phyloP scores from a whole-genome alignment of 2,113 vertebrate species.

The Odocoileus hemionus region DNA sequence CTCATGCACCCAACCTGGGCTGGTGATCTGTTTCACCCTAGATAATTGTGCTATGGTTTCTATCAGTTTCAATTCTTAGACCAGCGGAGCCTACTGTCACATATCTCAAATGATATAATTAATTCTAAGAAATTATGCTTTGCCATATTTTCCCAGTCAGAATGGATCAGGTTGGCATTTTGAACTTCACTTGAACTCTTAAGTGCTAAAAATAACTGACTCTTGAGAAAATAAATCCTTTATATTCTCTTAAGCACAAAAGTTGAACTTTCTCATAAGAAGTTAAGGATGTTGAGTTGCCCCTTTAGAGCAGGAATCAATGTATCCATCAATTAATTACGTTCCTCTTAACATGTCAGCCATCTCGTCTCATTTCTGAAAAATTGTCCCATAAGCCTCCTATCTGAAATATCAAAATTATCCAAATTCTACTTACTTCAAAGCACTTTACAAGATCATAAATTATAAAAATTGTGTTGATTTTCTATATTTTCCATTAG shows the following conservation, averaged over 20 bases:
- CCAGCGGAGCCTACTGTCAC: not conserved
- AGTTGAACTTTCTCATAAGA: conserved; percentile 58
- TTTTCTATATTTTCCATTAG: not conserved
- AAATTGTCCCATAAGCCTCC: not conserved
- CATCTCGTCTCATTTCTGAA: not conserved
- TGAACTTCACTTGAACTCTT: conserved; percentile 67
- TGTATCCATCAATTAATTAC: not conserved
- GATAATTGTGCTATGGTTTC: not conserved
- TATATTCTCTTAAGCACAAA: conserved; percentile 54
- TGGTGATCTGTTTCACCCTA: too few species aligned
- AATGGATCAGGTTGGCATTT: conserved; percentile 58
- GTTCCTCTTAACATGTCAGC: not conserved
- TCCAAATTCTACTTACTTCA: not conserved
- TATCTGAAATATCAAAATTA: not conserved
- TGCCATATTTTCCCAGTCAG: conserved; percentile 8
- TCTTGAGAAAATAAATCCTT: conserved; percentile 47
- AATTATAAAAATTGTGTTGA: not conserved
- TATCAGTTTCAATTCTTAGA: not conserved
- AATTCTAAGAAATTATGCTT: conserved; percentile 45
- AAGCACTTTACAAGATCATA: not conserved
- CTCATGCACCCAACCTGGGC: too few species aligned
- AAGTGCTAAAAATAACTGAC: conserved; percentile 60
- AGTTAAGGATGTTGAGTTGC: conserved; percentile 18
- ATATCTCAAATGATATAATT: conserved; percentile 27
- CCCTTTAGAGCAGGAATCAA: not conserved